Evolutionary conservation across 2,113 vertebrate species (phyloP), one percentile per base, ranked within the genome.

Genomic region (Hemichromis elongatus): DNA sequence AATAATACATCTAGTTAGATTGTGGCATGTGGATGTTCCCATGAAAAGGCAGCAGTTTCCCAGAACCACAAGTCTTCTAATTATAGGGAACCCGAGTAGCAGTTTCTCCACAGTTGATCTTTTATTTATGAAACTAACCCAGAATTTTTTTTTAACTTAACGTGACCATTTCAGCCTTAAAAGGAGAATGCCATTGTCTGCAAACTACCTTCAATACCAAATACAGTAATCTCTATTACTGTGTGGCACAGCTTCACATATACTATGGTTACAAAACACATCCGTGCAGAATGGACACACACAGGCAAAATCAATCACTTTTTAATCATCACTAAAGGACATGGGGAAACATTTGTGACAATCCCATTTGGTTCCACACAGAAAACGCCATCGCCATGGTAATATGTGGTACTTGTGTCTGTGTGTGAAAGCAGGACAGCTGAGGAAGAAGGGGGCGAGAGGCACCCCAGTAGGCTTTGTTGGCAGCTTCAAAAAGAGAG

Each of bases 71-170:
- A 66, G 68, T 80, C 26, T 83, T 82, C 26, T 88, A 93, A 91
- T 91, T 92, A 91, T 52, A 92, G 88, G 54, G 53, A 73, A 82
- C 5, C 53, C 26, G 18, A 70, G 75, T 84, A 87, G 85, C 52
- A 61, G n/a, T 90, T 86, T 87, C 83, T 80, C 68, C 59, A 70
- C 55, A 86, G 79, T 54, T 19, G 8, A 87, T 93, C 82, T 83
- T 91, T 89, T 92, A 92, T 93, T 91, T 42, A 93, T 89, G 54
- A 91, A 86, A 82, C 68, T 53, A 77, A 80, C 57, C 26, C 82
- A 88, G 54, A 84, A 84, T 88, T 88, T 82, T 30, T 16, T 4
- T 47, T 73, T 70, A 45, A 42, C 42, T 54, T 28, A 77, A 81
- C 53, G 26, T 88, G 79, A 86, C 54, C 28, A 18, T 52, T 79